Percentiles rank a stretch among this genome's conserved stretches.
Conservation (phyloP, 1,140 invertebrate genomes). For the Liolophura sinensis region DNA sequence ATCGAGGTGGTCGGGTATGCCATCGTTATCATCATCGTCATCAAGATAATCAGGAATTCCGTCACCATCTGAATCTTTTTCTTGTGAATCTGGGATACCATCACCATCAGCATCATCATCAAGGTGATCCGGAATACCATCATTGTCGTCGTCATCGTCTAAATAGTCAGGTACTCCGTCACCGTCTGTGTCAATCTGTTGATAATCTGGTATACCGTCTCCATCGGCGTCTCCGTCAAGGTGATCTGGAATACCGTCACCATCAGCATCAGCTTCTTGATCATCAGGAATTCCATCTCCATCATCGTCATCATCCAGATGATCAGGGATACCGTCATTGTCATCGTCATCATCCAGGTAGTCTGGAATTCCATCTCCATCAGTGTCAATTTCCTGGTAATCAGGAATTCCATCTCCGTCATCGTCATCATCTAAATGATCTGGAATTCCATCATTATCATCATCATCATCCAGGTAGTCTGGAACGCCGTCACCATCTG, state of each 20-base stretch:
- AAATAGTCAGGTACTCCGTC: constrained; percentile 34
- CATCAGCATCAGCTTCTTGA: constrained; percentile 16
- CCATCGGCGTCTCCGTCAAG: constrained; percentile 25
- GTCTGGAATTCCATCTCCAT: constrained; percentile 25
- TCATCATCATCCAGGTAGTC: constrained; percentile 45
- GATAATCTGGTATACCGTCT: constrained; percentile 11
- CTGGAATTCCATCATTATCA: constrained; percentile 47
- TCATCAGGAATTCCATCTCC: constrained; percentile 23
- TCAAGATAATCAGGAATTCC: constrained; percentile 42
- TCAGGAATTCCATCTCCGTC: constrained; percentile 42
- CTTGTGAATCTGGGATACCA: constrained; percentile 34
- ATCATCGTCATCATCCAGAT: constrained; percentile 36
- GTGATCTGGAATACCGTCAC: constrained; percentile 27
- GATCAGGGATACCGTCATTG: constrained; percentile 45
- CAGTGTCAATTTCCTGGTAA: constrained; percentile 20
- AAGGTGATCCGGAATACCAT: constrained; percentile 32
- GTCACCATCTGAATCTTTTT: constrained; percentile 30
- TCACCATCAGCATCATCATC: constrained; percentile 33
- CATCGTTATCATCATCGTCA: constrained; percentile 37
- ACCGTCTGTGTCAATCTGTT: constrained; percentile 37
- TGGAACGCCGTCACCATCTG: constrained; percentile 44
- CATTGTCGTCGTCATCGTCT: constrained; percentile 22
- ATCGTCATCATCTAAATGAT: constrained; percentile 32
- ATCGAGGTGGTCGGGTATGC: constrained; percentile 36
- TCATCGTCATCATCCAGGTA: constrained; percentile 39